These are phyloP conservation scores for Lampropteryx suffumata DNA, from an alignment of 2,888 invertebrate species.

Conservation along the genomic window DNA sequence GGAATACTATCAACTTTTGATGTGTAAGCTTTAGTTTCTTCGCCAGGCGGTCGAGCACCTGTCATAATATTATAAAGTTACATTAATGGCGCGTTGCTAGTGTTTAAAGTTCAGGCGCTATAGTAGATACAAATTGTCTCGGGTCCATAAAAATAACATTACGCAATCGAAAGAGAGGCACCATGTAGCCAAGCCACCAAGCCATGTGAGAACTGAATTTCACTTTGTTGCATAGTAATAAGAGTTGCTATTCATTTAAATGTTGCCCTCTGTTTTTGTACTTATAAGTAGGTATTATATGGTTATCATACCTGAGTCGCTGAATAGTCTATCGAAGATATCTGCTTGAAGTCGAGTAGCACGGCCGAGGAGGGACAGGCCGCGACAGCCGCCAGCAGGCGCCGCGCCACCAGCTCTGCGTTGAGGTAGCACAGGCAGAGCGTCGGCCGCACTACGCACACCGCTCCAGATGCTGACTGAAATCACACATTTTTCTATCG, in stretches of 20 bases:
- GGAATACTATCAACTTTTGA: constrained; percentile 77
- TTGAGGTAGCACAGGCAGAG: constrained; percentile 88
- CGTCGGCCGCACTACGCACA: constrained; percentile 78
- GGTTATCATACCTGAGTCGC: constrained; percentile 39
- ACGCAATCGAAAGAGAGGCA: too few species aligned
- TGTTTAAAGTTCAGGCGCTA: not conserved
- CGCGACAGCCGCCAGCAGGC: constrained; percentile 77
- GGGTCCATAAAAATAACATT: too few species aligned
- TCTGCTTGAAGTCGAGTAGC: constrained; percentile 84
- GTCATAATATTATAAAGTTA: constrained; percentile 34
- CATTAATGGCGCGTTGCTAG: not conserved
- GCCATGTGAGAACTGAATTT: too few species aligned
- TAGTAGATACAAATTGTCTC: too few species aligned
- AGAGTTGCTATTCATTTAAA: too few species aligned
- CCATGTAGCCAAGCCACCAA: too few species aligned
- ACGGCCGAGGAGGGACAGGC: constrained; percentile 65
- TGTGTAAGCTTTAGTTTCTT: constrained; percentile 77
- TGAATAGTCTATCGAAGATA: constrained; percentile 85
- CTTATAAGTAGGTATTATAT: too few species aligned
- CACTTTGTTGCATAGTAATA: too few species aligned
- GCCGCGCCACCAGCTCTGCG: constrained; percentile 84
- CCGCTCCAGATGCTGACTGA: constrained; percentile 46
- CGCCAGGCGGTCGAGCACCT: constrained; percentile 83
- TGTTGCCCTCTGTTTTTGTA: too few species aligned
- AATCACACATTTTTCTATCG: too few species aligned